Percentiles rank a stretch among this genome's conserved stretches.
phyloP scores from a whole-genome alignment of 2,888 invertebrate genomes.

The Protonemura montana region DNA sequence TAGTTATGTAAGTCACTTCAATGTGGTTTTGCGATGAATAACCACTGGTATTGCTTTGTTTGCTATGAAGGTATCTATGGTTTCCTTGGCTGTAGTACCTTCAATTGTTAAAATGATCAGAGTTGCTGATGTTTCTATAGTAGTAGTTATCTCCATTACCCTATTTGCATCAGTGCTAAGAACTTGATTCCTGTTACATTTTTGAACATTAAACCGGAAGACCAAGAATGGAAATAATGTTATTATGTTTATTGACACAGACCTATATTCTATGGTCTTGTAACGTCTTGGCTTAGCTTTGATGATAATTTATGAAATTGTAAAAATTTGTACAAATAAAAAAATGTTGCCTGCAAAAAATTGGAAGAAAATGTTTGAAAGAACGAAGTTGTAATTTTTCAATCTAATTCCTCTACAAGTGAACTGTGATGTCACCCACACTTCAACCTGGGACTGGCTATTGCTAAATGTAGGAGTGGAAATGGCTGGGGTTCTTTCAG shows the following conservation, averaged over 20 bases:
- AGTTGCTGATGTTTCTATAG: neutral
- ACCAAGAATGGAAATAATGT: no score
- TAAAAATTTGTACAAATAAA: slow-evolving; percentile 7
- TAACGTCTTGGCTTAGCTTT: neutral
- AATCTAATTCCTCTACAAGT: no score
- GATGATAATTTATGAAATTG: neutral
- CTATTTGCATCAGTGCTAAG: neutral
- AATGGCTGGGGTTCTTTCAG: no score
- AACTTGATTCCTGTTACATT: neutral
- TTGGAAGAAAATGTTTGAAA: no score
- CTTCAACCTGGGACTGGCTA: no score
- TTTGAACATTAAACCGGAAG: neutral
- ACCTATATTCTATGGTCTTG: neutral
- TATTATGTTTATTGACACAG: no score
- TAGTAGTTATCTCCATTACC: neutral
- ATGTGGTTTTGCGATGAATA: neutral
- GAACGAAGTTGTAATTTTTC: no score
- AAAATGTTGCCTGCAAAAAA: neutral
- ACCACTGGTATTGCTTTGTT: neutral
- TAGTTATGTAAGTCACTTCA: neutral
- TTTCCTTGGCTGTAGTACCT: no score
- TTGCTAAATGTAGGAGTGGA: no score
- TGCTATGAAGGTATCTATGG: neutral
- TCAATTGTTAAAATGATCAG: neutral
- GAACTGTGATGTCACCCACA: no score